Percentiles rank a stretch among this genome's conserved stretches.
phyloP scores from a whole-genome alignment of 2,888 invertebrate species.

The Neoscelio sp. region DNA sequence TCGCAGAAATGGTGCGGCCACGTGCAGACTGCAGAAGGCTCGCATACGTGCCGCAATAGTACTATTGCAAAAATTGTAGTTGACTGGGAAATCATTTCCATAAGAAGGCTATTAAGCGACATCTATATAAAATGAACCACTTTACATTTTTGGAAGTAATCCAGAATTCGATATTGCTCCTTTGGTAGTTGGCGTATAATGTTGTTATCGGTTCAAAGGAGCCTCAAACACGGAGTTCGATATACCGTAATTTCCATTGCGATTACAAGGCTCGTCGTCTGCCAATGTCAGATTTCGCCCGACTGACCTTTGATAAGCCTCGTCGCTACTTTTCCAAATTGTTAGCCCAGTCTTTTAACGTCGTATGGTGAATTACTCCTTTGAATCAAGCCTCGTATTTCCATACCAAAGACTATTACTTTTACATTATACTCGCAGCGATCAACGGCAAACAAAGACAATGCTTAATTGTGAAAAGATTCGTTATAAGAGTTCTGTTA shows the following conservation, averaged over 20 bases:
- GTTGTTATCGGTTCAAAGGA: slow-evolving; percentile 33
- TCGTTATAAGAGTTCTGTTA: slow-evolving; percentile 5
- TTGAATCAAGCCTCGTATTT: slow-evolving; percentile 2
- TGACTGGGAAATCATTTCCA: too few relatives aligned
- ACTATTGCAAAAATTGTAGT: too few relatives aligned
- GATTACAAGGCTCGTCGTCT: slow-evolving; percentile 31
- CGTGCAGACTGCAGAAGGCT: too few relatives aligned
- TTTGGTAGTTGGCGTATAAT: slow-evolving; percentile 28
- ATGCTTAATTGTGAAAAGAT: slow-evolving; percentile 17
- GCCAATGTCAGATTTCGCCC: slow-evolving; percentile 28
- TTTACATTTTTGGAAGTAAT: slow-evolving; percentile 48
- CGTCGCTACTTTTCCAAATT: slow-evolving; percentile 14
- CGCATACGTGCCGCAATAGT: too few relatives aligned
- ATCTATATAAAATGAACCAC: slow-evolving; percentile 34
- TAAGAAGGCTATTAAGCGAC: slow-evolving; percentile 17
- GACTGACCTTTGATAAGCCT: slow-evolving; percentile 18
- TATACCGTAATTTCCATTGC: slow-evolving; percentile 41
- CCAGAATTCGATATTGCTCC: slow-evolving; percentile 40
- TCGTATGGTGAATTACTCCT: slow-evolving; percentile 5
- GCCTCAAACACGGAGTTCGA: slow-evolving; percentile 11
- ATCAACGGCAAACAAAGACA: too few relatives aligned
- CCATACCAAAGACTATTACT: background rate
- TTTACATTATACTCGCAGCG: too few relatives aligned
- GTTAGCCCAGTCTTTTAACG: slow-evolving; percentile 9
- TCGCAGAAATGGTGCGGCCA: too few relatives aligned